Evolutionary conservation across 2,113 vertebrate genomes (phyloP).

Genomic region (Ammospiza nelsoni): DNA sequence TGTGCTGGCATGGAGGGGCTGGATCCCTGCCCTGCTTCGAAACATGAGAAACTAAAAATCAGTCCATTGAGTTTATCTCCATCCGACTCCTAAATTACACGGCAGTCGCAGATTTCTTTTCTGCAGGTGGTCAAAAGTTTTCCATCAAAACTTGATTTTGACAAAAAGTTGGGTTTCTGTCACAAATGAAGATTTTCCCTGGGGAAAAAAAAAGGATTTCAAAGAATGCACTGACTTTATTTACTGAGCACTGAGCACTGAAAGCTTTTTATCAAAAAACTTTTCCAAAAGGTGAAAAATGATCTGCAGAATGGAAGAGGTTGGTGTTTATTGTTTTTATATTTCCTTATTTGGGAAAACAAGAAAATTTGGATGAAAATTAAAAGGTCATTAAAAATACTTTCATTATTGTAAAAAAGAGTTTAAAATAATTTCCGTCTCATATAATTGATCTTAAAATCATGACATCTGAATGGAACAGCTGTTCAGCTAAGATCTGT

Average conservation of each 20-base stretch:
- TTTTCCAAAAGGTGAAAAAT: background rate
- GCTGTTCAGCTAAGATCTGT: background rate
- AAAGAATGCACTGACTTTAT: background rate
- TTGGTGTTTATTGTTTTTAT: background rate
- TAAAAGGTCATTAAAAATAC: background rate
- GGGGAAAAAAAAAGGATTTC: background rate
- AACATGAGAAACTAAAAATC: conserved; percentile 45
- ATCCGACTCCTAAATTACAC: background rate
- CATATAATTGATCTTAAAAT: background rate
- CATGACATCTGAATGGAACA: background rate
- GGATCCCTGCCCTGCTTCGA: background rate
- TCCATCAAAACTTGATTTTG: background rate
- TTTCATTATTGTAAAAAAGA: background rate
- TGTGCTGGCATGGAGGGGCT: conserved; percentile 1
- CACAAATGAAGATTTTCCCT: background rate
- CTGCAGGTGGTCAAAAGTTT: conserved; percentile 5
- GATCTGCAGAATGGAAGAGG: background rate
- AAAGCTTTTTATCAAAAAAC: background rate
- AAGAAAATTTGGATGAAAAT: background rate
- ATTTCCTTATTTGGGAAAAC: background rate
- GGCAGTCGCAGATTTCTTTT: background rate
- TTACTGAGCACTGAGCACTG: background rate
- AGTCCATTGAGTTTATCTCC: conserved; percentile 8
- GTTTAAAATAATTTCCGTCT: background rate
- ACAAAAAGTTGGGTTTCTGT: background rate